These are phyloP conservation scores for Lasiurus borealis DNA, from an alignment of 2,113 vertebrate species.

Conservation along the genomic window DNA sequence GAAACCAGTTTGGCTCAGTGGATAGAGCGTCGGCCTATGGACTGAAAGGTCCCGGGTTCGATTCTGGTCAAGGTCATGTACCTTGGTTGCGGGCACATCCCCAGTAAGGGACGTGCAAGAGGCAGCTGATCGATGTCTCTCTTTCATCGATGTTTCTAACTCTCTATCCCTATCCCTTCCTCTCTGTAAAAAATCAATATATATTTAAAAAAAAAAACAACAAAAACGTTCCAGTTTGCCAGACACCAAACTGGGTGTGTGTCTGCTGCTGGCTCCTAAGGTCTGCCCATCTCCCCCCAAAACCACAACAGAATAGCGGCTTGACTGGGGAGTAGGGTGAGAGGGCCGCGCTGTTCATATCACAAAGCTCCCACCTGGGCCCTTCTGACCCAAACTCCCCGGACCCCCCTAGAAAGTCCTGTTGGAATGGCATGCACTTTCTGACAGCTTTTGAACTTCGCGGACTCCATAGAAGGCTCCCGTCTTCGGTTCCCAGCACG, in stretches of 20 bases:
- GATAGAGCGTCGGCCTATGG: too few relatives aligned
- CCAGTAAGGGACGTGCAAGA: too few relatives aligned
- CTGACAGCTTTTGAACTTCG: slow-evolving; percentile 79
- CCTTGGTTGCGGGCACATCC: too few relatives aligned
- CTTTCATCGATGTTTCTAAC: too few relatives aligned
- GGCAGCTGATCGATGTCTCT: too few relatives aligned
- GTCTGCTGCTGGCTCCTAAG: not conserved
- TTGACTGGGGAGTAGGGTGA: not conserved
- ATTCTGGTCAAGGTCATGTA: too few relatives aligned
- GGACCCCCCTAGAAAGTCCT: slow-evolving; percentile 80
- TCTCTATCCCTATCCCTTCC: too few relatives aligned
- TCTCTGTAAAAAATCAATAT: too few relatives aligned
- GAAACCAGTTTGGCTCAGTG: too few relatives aligned
- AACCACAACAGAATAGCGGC: not conserved
- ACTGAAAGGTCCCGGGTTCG: too few relatives aligned
- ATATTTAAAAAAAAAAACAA: too few relatives aligned
- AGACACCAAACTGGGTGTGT: not conserved
- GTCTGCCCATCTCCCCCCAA: not conserved
- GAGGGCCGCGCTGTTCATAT: slow-evolving; percentile 22
- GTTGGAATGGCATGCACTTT: slow-evolving; percentile 81
- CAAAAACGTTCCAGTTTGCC: slow-evolving; percentile 29
- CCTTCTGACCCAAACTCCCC: slow-evolving; percentile 56
- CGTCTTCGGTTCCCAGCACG: slow-evolving; percentile 76
- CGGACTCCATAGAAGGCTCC: slow-evolving; percentile 64
- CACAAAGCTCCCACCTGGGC: slow-evolving; percentile 68